phyloP scores from a whole-genome alignment of 1,140 invertebrate species.

The Anthonomus grandis region DNA sequence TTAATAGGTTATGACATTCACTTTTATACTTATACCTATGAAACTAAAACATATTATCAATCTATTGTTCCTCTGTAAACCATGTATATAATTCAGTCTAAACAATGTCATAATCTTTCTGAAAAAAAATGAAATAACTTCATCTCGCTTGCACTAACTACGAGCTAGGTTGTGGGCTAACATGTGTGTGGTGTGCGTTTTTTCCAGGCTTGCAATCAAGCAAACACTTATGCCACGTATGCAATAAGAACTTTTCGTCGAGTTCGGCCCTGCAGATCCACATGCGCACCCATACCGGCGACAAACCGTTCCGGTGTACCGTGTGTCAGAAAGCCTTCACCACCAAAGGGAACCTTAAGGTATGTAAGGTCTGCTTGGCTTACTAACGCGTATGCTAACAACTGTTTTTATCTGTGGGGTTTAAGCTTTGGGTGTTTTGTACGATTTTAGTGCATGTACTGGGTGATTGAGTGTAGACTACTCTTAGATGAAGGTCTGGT shows the following conservation, averaged over 20 bases:
- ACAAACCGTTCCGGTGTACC: conserved; percentile 95
- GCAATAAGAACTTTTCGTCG: conserved; percentile 96
- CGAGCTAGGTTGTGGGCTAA: conserved; percentile 46
- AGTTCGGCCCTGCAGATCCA: conserved; percentile 96
- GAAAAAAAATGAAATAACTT: too few relatives aligned
- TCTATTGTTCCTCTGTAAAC: too few relatives aligned
- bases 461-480: background rate
- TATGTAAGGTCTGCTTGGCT: conserved; percentile 49
- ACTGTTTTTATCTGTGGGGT: background rate
- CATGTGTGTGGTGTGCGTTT: conserved; percentile 47
- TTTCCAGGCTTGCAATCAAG: conserved; percentile 52
- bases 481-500: too few relatives aligned
- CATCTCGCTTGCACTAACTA: conserved; percentile 46
- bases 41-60: too few relatives aligned
- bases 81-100: too few relatives aligned
- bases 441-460: background rate
- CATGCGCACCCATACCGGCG: conserved; percentile 96
- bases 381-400: conserved; percentile 34
- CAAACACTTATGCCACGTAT: conserved; percentile 95
- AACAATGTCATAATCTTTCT: too few relatives aligned
- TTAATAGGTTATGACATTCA: too few relatives aligned
- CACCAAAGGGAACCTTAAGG: conserved; percentile 97
- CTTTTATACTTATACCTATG: too few relatives aligned
- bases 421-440: background rate
- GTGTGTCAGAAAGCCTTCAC: conserved; percentile 95